Evolutionary conservation across 2,113 vertebrate genomes (phyloP), one percentile per base, ranked within the genome.

Genomic region (Sorex araneus): DNA sequence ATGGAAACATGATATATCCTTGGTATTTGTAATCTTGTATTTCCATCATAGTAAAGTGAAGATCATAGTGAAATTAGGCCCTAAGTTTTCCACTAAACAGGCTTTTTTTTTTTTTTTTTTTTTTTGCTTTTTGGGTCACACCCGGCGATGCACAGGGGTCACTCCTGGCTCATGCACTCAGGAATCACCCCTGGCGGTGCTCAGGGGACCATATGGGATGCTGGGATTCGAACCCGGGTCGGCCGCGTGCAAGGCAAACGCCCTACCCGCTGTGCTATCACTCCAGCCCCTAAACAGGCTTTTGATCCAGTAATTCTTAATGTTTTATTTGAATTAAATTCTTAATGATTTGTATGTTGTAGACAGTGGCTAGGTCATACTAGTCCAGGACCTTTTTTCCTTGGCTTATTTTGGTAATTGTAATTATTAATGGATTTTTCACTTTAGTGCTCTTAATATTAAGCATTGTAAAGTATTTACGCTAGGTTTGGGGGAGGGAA

Each of bases 381-480:
- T 50, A 23, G 13, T 86, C 30, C 81, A 54, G 76, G 43, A 54
- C 1, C 3, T 43, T 63, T 66, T 66, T 86, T 67, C 57, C 47
- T 89, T 90, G n/a, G 27, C 43, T 87, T 79, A 50, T 28, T 94
- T 93, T 66, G 13, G 25, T 92, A 60, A 77, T 10, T 77, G 6
- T 70, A 93, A 71, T 76, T 63, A 80, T 4, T 43, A 43, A 19
- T 63, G 16, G 30, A 83, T 93, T 91, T 91, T 66, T 83, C 4
- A 69, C 0, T 19, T 83, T 57, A n/a, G 13, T 87, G 21, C 23
- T 95, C 0, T 92, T 73, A 66, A 25, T 92, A 0, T 85, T 94
- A 94, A 40, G 10, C 66, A 71, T 30, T 80, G 9, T 75, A 43
- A 95, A 76, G 69, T 91, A n/a, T 45, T 85, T 84, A 5, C 89